A percentile compares a stretch with the other conserved stretches of the same genome.
Evolutionary conservation across 2,113 vertebrate genomes (phyloP).

Genomic region (Mugil cephalus): DNA sequence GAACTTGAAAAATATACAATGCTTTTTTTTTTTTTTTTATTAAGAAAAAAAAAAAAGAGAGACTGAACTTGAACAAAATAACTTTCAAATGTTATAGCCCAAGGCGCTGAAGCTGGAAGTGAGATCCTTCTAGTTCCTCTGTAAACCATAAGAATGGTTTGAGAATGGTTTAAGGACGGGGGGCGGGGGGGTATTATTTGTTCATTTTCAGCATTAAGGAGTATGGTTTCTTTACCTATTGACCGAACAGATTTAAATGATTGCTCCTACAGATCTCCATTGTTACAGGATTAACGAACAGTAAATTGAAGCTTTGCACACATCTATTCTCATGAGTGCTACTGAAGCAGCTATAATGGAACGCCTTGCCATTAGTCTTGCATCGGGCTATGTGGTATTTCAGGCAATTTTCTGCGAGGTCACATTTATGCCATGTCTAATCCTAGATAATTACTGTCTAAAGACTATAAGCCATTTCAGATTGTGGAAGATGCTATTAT

Average conservation of each 20-base stretch:
- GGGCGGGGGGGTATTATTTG: too few species aligned
- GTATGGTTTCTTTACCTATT: constrained; percentile 25
- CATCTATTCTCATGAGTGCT: constrained; percentile 61
- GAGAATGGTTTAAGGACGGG: too few species aligned
- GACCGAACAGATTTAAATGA: constrained; percentile 51
- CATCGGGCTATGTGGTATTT: constrained; percentile 76
- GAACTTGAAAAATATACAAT: constrained; percentile 31
- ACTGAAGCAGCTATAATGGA: constrained; percentile 70
- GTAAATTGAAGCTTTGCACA: constrained; percentile 60
- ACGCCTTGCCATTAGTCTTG: constrained; percentile 71
- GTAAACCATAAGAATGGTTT: neutral
- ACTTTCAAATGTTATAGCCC: constrained; percentile 31
- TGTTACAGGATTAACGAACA: constrained; percentile 53
- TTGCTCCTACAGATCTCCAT: constrained; percentile 43
- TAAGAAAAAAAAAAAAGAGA: neutral
- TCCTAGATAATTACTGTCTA: constrained; percentile 82
- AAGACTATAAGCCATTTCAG: constrained; percentile 78
- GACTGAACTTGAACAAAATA: constrained; percentile 28
- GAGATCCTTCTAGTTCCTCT: constrained; percentile 46
- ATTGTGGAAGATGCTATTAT: constrained; percentile 70
- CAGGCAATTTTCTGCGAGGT: constrained; percentile 76
- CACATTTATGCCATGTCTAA: constrained; percentile 81
- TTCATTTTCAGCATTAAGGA: constrained; percentile 1
- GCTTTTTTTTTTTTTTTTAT: too few species aligned
- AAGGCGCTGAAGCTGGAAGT: constrained; percentile 38